A percentile compares a stretch with the other conserved stretches of the same genome.
Evolutionary conservation across 1,140 invertebrate genomes (phyloP).

Genomic region (Eubasilissa regina): DNA sequence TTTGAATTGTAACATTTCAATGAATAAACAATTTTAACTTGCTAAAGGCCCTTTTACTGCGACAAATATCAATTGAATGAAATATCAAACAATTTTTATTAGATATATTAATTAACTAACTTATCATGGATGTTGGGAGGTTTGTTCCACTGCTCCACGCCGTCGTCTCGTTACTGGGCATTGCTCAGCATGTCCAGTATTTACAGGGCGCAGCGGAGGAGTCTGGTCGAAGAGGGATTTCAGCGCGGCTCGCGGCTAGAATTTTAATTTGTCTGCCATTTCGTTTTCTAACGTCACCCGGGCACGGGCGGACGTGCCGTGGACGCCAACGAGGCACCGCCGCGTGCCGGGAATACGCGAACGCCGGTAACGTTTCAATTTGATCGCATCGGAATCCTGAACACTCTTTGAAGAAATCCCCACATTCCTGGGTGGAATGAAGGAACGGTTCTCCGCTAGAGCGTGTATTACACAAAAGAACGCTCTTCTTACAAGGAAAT

Average conservation of each 20-base stretch:
- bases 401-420: slow-evolving; percentile 4
- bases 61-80: too few species aligned
- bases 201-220: too few species aligned
- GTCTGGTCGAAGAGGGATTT: background rate
- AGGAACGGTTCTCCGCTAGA: background rate
- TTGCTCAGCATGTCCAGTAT: background rate
- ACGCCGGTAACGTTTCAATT: slow-evolving; percentile 20
- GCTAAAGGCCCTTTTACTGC: too few species aligned
- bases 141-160: too few species aligned
- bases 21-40: too few species aligned
- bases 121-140: too few species aligned
- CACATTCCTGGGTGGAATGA: background rate
- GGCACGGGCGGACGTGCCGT: background rate
- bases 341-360: slow-evolving; percentile 5
- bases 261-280: slow-evolving; percentile 12
- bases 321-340: background rate
- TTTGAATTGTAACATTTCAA: too few species aligned
- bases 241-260: background rate
- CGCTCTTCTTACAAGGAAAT: too few species aligned
- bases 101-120: too few species aligned
- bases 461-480: too few species aligned
- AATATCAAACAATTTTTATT: too few species aligned
- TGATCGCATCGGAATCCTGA: slow-evolving; percentile 15
- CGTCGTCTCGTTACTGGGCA: too few species aligned
- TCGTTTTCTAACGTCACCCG: slow-evolving; percentile 37